Conservation (phyloP, 2,113 vertebrate species). For the Eidolon helvum region DNA sequence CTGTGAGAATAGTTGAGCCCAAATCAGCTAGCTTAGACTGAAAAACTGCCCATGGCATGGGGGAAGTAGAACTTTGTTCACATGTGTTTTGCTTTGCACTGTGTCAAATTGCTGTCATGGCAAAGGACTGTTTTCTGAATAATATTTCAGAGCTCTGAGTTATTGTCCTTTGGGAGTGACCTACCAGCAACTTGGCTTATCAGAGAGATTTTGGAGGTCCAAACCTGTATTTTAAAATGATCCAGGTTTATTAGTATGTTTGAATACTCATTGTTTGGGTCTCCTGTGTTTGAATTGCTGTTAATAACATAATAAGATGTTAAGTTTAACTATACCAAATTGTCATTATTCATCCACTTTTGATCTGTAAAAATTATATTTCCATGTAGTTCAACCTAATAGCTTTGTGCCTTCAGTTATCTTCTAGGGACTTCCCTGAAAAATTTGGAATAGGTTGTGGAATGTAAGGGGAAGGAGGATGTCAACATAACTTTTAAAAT, state of each 20-base stretch:
- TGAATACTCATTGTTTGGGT: background rate
- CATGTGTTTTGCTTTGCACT: constrained; percentile 69
- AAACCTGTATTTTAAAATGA: constrained; percentile 29
- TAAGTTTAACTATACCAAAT: background rate
- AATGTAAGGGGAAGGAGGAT: background rate
- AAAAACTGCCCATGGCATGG: constrained; percentile 59
- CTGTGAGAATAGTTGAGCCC: constrained; percentile 57
- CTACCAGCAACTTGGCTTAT: constrained; percentile 60
- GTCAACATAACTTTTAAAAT: background rate
- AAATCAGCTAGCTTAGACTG: constrained; percentile 48
- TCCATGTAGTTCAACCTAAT: background rate
- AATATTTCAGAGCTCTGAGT: background rate
- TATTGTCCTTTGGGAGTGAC: constrained; percentile 46
- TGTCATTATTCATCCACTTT: constrained; percentile 1
- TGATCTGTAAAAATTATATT: background rate
- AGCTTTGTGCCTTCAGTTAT: background rate
- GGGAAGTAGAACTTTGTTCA: constrained; percentile 52
- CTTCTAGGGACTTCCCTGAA: background rate
- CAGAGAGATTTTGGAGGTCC: constrained; percentile 30
- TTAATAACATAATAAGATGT: background rate
- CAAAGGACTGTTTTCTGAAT: constrained; percentile 37
- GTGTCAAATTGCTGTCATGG: constrained; percentile 61
- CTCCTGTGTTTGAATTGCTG: background rate
- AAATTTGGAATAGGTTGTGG: background rate
- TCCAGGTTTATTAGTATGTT: background rate